Base-by-base conservation (phyloP, 2,888 invertebrate genomes). In the Drosophila cyrtoloma region DNA sequence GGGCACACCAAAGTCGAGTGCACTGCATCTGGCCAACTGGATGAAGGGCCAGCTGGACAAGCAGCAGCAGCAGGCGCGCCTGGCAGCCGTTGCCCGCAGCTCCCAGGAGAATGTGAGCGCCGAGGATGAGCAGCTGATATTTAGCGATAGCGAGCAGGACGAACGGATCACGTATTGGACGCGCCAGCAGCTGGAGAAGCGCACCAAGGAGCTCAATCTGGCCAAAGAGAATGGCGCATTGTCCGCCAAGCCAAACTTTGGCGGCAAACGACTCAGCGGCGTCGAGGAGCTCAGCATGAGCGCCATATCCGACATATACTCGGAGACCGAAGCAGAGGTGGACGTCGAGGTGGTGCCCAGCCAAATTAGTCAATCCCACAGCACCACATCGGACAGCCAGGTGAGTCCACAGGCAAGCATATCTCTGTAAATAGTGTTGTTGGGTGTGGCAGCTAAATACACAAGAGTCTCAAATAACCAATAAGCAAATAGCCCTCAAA, bases 371-470 rank as follows among this genome's bases (percentile, higher is more conserved):
- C 96, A 96, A 74, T 96, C 96, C 73, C 95, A 95, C 91, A 96
- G 96, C 92, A 96, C 96, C 84, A 96, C 96, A 77, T 96, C 96
- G 61, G 97, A 96, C 89, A 96, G 96, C 93, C 96, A 96, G 94
- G 96, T 96, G 94, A 94, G 86, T 79, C 26, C 47, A 26, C 16
- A 35, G 10, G 10, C 12, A 10, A 0, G 7, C 10, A 19, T 14
- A n/a, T n/a, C 6, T n/a, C 30, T 9, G 47, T 30, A 52, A 6
- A 16, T 22, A 32, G 22, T 55, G 55, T 16, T 59, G 75, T 16
- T 59, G 75, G 60, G 37, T 42, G 59, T 51, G 51, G 28, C 47
- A 33, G 22, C 53, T 3, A 1, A 0, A 47, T 22, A 9, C 14
- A 14, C 6, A 22, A 14, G 1, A 55, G 16, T n/a, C n/a, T 7